Percentiles rank a stretch among this genome's conserved stretches.
Conservation (phyloP, 1,140 invertebrate genomes). For the Drosophila subobscura region DNA sequence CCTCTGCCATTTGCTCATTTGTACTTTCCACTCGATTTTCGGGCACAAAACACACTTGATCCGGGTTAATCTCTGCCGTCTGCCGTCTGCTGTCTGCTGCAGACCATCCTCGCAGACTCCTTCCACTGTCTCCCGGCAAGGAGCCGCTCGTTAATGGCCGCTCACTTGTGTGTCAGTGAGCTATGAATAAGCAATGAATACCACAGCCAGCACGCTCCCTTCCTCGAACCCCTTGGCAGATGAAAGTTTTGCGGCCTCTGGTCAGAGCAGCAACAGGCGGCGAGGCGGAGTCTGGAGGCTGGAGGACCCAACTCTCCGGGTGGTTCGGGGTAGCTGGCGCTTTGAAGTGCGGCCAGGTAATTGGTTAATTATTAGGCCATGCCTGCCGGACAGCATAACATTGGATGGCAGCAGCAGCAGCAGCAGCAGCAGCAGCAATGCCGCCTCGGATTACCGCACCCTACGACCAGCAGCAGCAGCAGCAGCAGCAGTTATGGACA, state of each 20-base stretch:
- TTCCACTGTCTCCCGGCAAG: constrained; percentile 21
- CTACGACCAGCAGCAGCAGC: no score
- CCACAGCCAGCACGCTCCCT: constrained; percentile 19
- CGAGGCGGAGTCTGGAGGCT: constrained; percentile 24
- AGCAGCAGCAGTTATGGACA: constrained; percentile 39
- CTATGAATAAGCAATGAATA: constrained; percentile 59
- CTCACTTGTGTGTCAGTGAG: constrained; percentile 57
- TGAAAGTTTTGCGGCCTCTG: constrained; percentile 53
- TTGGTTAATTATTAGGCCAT: constrained; percentile 64
- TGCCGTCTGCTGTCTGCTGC: constrained; percentile 38
- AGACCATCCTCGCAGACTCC: no score
- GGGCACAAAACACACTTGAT: constrained; percentile 25
- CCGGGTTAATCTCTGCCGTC: constrained; percentile 41
- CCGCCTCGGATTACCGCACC: constrained; percentile 12
- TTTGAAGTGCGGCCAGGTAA: constrained; percentile 60
- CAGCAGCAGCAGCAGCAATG: constrained; percentile 17
- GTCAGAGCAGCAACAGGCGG: constrained; percentile 25
- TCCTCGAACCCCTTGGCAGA: constrained; percentile 7
- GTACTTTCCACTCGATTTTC: constrained; percentile 1
- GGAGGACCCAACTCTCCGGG: background rate
- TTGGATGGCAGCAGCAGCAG: constrained; percentile 4
- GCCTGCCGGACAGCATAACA: constrained; percentile 34
- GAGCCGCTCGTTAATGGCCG: constrained; percentile 43
- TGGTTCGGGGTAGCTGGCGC: constrained; percentile 16
- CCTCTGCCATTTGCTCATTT: no score